Evolutionary conservation across 2,888 invertebrate genomes (phyloP).

Genomic region (Megaustenia siamemsis): DNA sequence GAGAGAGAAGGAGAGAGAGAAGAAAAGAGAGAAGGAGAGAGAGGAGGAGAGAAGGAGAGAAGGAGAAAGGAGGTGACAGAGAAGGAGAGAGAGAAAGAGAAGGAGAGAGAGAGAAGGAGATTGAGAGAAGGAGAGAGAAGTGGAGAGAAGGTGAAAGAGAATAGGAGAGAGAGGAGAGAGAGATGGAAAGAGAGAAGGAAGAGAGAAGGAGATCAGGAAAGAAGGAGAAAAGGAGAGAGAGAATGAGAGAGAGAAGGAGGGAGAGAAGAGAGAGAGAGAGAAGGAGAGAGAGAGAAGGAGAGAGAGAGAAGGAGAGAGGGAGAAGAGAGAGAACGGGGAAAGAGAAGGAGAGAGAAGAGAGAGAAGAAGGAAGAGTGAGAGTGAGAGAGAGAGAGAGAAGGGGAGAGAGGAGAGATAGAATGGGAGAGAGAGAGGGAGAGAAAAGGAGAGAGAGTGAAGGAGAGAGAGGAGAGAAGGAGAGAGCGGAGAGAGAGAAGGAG

Average conservation of each 20-base stretch:
- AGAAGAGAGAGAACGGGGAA: too few relatives aligned
- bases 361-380: too few relatives aligned
- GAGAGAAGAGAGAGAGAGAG: neutral
- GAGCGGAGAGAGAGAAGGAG: neutral
- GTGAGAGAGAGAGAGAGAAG: neutral
- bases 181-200: neutral
- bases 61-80: neutral
- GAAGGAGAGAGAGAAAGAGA: neutral
- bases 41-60: too few relatives aligned
- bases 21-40: neutral
- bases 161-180: neutral
- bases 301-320: neutral
- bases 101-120: neutral
- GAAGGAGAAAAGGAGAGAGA: neutral
- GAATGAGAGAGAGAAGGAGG: neutral
- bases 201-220: neutral
- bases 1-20: neutral
- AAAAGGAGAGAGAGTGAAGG: too few relatives aligned
- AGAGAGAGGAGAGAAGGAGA: too few relatives aligned
- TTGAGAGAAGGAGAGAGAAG: neutral
- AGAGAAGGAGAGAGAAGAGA: too few relatives aligned
- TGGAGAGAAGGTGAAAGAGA: neutral
- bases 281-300: neutral
- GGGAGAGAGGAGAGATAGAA: neutral
- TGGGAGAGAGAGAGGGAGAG: neutral